Percentiles rank a stretch among this genome's conserved stretches.
Conservation (phyloP, 2,888 invertebrate genomes). For the Portevinia maculata region DNA sequence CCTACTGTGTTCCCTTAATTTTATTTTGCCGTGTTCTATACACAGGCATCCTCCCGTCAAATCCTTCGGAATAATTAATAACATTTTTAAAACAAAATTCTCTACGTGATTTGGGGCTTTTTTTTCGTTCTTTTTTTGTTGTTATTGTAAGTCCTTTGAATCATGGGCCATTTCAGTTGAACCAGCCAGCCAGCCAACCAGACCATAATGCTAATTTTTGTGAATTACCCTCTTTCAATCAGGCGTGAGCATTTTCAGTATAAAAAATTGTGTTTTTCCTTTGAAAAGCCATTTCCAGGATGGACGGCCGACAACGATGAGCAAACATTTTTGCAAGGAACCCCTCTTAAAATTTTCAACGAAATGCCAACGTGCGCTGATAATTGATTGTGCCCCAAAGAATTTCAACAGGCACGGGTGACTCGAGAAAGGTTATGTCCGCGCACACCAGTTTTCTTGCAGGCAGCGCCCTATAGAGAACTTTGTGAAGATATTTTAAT, state of each 20-base stretch:
- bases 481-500: constrained; percentile 37
- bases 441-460: constrained; percentile 1
- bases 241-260: neutral
- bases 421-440: neutral
- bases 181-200: constrained; percentile 14
- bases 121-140: neutral
- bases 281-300: constrained; percentile 35
- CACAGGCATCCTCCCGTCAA: constrained; percentile 12
- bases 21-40: neutral
- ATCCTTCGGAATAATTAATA: constrained; percentile 53
- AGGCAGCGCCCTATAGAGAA: neutral
- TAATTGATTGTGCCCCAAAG: constrained; percentile 55
- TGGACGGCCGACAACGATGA: constrained; percentile 20
- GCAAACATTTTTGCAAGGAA: constrained; percentile 20
- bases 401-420: constrained; percentile 18
- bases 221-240: constrained; percentile 35
- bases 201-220: constrained; percentile 45
- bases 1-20: constrained; percentile 19
- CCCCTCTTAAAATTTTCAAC: constrained; percentile 29
- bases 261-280: constrained; percentile 9
- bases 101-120: constrained; percentile 29
- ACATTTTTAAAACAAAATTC: constrained; percentile 44
- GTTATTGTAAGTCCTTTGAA: neutral
- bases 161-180: constrained; percentile 32
- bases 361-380: constrained; percentile 48